Evolutionary conservation across 2,113 vertebrate species (phyloP), one percentile per base, ranked within the genome.

Genomic region (Garra rufa): DNA sequence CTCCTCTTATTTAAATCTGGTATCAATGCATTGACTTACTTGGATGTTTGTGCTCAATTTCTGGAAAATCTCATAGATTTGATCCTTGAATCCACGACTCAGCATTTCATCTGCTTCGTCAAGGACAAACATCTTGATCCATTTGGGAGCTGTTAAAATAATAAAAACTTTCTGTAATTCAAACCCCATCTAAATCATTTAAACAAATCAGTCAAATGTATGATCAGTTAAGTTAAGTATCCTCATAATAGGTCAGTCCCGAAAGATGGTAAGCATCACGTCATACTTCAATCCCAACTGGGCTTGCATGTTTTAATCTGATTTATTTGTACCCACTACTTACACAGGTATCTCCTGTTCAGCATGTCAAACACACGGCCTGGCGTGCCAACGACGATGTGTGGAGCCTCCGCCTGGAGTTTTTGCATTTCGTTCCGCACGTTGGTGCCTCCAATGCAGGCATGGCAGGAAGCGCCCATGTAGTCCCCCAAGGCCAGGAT

Each of bases 51-150:
- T 98, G 94, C 96, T 98, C 55, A 99, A 82, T 87, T 99, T 99
- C 88, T 99, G 97, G 88, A 99, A 99, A 94, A 99, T 99, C 89
- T 99, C 98, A 89, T 99, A 99, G 86, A 99, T 99, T 92, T 99
- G 98, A 96, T 99, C 98, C 92, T 99, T 99, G 92, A 99, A 99
- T 6, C 98, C 98, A 83, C 98, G 96, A 90, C 98, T 99, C 93
- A 99, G 91, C 98, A 99, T 99, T 91, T 99, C 98, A 92, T 99
- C 98, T 17, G 98, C 98, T 94, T 99, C 98, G 90, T 99, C 98
- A 93, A 99, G 93, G 90, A 99, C 98, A 90, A 99, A 99, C 98
- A 99, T 99, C 93, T 98, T 99, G 92, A 99, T 99, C 92, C 94
- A 97, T 92, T 97, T 99, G 14, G 98, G 95, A 71, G 95, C 98